A percentile compares a stretch with the other conserved stretches of the same genome.
phyloP scores from a whole-genome alignment of 2,888 invertebrate species.

The Pocota personata region DNA sequence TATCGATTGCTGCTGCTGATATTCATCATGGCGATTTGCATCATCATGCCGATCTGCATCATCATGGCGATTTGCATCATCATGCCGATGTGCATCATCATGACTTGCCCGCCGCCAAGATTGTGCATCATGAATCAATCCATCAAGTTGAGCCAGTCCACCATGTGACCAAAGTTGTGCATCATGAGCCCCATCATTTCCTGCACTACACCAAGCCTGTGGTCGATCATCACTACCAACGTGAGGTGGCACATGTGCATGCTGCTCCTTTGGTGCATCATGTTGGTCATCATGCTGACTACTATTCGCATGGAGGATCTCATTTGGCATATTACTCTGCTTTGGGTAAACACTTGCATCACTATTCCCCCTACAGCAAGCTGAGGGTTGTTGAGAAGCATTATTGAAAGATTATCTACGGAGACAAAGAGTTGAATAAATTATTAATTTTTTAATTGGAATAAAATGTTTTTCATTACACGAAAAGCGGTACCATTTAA shows the following conservation, averaged over 20 bases:
- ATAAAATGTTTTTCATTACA: not conserved
- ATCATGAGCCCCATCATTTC: conserved; percentile 81
- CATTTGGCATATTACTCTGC: conserved; percentile 75
- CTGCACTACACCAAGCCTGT: conserved; percentile 80
- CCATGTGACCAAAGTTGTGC: conserved; percentile 81
- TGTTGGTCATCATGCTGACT: conserved; percentile 51
- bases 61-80: conserved; percentile 75
- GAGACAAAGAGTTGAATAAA: conserved; percentile 67
- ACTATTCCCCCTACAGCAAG: conserved; percentile 78
- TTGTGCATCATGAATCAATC: conserved; percentile 80
- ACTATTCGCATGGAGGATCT: conserved; percentile 42
- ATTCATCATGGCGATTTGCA: conserved; percentile 75
- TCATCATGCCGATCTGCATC: conserved; percentile 75
- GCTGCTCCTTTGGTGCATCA: conserved; percentile 55
- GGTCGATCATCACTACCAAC: conserved; percentile 80
- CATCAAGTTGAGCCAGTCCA: conserved; percentile 81
- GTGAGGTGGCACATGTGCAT: conserved; percentile 76
- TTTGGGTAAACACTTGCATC: conserved; percentile 78
- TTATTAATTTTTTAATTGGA: conserved; percentile 44
- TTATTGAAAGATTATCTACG: conserved; percentile 74
- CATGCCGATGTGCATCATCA: conserved; percentile 75
- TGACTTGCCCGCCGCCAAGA: conserved; percentile 77
- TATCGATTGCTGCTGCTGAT: conserved; percentile 73
- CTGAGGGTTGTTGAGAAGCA: conserved; percentile 81
- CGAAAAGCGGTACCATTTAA: too few relatives aligned